phyloP scores from a whole-genome alignment of 2,888 invertebrate species.

The Scaeva pyrastri region DNA sequence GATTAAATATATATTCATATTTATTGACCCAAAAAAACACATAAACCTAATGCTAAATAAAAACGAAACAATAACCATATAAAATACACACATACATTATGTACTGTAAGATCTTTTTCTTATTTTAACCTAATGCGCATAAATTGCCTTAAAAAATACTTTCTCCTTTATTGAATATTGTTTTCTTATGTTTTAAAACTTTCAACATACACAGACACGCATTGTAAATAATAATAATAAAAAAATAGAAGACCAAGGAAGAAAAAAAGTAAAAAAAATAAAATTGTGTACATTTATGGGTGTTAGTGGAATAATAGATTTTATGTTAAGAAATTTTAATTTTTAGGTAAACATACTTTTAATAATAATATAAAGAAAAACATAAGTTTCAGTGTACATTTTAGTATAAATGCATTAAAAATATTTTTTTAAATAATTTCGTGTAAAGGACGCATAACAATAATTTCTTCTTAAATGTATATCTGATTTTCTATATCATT shows the following conservation, averaged over 20 bases:
- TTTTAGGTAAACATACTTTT: slow-evolving; percentile 57
- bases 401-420: slow-evolving; percentile 57
- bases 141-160: not conserved
- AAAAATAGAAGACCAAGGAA: slow-evolving; percentile 18
- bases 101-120: not conserved
- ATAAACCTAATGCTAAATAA: not conserved
- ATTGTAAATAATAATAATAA: slow-evolving; percentile 65
- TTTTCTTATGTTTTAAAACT: not conserved
- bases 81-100: not conserved
- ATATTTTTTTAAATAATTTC: slow-evolving; percentile 27
- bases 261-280: not conserved
- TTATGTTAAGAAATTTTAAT: slow-evolving; percentile 62
- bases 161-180: not conserved
- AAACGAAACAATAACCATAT: not conserved
- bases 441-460: slow-evolving; percentile 66
- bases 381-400: slow-evolving; percentile 56
- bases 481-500: slow-evolving; percentile 30
- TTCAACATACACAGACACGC: slow-evolving; percentile 20
- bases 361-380: slow-evolving; percentile 40
- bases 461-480: slow-evolving; percentile 50
- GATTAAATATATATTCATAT: slow-evolving; percentile 40
- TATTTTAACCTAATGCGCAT: slow-evolving; percentile 6
- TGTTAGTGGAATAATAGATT: slow-evolving; percentile 74
- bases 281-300: slow-evolving; percentile 70
- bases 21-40: slow-evolving; percentile 13